Percentiles rank a stretch among this genome's conserved stretches.
Evolutionary conservation across 2,888 invertebrate species (phyloP).

Genomic region (Congeria kusceri): DNA sequence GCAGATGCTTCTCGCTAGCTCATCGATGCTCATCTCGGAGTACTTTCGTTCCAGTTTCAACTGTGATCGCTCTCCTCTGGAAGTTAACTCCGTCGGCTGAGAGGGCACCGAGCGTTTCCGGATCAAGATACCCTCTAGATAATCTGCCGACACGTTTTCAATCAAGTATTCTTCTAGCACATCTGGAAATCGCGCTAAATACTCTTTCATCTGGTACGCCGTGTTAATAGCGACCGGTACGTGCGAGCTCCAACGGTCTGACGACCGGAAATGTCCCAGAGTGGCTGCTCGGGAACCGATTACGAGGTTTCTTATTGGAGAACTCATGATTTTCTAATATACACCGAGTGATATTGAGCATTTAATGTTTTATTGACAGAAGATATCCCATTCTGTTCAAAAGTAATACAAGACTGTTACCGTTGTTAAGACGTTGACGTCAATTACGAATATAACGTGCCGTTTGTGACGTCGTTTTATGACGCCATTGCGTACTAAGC

Average conservation of each 20-base stretch:
- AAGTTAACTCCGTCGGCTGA: neutral
- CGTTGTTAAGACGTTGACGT: too few relatives aligned
- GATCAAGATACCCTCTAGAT: constrained; percentile 24
- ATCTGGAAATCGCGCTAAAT: constrained; percentile 57
- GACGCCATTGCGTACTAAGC: too few relatives aligned
- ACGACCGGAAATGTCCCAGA: constrained; percentile 39
- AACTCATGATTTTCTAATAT: constrained; percentile 26
- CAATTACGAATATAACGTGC: too few relatives aligned
- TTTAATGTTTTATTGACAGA: too few relatives aligned
- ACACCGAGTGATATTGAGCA: too few relatives aligned
- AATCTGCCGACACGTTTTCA: constrained; percentile 53
- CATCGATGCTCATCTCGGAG: constrained; percentile 40
- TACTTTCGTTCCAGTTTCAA: constrained; percentile 32
- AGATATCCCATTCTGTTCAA: too few relatives aligned
- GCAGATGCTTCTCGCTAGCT: constrained; percentile 45
- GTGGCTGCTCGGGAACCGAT: constrained; percentile 17
- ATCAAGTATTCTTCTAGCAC: constrained; percentile 64
- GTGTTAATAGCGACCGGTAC: constrained; percentile 27
- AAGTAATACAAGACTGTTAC: too few relatives aligned
- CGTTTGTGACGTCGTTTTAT: too few relatives aligned
- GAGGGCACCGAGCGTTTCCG: neutral
- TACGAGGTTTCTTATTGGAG: constrained; percentile 32
- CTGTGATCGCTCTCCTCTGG: neutral
- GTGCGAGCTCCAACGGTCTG: constrained; percentile 39
- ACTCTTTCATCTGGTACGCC: constrained; percentile 55